Percentiles rank a stretch among this genome's conserved stretches.
These are phyloP conservation scores for Eremobia ochroleuca DNA, from an alignment of 2,888 invertebrate genomes.

Conservation along the genomic window DNA sequence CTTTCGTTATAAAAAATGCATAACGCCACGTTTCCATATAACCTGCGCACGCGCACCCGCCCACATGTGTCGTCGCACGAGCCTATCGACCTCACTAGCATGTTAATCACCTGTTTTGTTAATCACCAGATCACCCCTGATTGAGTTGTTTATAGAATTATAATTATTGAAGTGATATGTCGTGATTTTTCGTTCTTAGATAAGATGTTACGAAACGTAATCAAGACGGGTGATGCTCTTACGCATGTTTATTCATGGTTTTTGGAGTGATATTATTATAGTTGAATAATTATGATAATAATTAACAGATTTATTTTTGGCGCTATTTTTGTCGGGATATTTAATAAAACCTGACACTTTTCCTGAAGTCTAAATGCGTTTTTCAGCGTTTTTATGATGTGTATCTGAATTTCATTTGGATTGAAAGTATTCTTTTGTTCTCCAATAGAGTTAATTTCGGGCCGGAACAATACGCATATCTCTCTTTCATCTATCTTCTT, in stretches of 20 bases:
- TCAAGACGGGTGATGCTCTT: conserved; percentile 10
- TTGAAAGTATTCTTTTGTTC: background rate
- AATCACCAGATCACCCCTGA: conserved; percentile 61
- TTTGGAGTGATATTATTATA: conserved; percentile 18
- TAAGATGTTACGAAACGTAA: conserved; percentile 49
- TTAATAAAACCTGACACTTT: background rate
- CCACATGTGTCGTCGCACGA: conserved; percentile 66
- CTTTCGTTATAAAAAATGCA: conserved; percentile 62
- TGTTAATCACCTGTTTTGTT: conserved; percentile 62
- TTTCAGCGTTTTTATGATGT: background rate
- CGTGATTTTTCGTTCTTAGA: conserved; percentile 47
- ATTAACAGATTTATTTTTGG: background rate
- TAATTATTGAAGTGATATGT: conserved; percentile 28
- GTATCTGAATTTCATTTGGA: background rate
- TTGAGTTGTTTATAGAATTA: conserved; percentile 55
- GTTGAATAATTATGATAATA: conserved; percentile 11
- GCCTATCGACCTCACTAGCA: conserved; percentile 56
- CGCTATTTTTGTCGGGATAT: background rate
- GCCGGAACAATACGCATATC: background rate
- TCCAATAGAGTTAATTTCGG: background rate
- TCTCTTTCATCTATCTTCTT: background rate
- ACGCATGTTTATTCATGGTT: conserved; percentile 40
- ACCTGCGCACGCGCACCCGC: conserved; percentile 58
- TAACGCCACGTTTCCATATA: conserved; percentile 55
- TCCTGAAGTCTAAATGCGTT: background rate